Evolutionary conservation across 2,888 invertebrate species (phyloP), one percentile per base, ranked within the genome.

Genomic region (Acleris cristana): DNA sequence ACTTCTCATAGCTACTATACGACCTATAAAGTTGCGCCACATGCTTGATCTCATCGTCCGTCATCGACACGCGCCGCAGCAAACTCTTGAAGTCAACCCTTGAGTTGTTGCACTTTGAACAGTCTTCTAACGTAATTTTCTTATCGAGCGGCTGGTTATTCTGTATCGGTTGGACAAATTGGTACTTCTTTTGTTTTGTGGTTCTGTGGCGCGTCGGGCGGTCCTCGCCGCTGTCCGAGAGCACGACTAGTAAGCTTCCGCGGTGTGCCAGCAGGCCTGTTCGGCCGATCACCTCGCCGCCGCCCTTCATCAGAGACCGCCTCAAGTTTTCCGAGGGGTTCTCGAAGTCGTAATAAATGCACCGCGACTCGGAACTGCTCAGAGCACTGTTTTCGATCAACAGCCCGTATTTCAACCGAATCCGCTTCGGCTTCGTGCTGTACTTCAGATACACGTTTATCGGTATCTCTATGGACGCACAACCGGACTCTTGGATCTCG

Each of bases 401-500:
- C 54, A 92, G 80, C 70, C 88, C 88, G 79, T 92, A 92, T 70
- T 84, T 78, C 69, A 92, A 82, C 21, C 89, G 84, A 57, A 92
- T 90, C 79, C 87, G 89, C 82, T 87, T 89, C 81, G 90, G 91
- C 72, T 85, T 85, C 73, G 75, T 83, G 79, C 85, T 87, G 77
- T 84, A 84, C 78, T 92, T 92, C 78, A 92, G 84, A 82, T 92
- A 90, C 78, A 92, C 89, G 81, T 92, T 86, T 62, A 92, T 92
- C 48, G 92, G 92, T 76, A 92, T 89, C 58, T 91, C 89, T 65
- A 91, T 87, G 26, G 92, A 92, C 26, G 89, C 86, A 78, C 87
- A 88, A 57, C 92, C 92, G 45, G 92, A 90, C 79, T 92, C 92
- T 81, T 91, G 89, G 74, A 92, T 91, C 82, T 92, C 92, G 83